Evolutionary conservation across 2,113 vertebrate genomes (phyloP).

Genomic region (Cynoglossus semilaevis): DNA sequence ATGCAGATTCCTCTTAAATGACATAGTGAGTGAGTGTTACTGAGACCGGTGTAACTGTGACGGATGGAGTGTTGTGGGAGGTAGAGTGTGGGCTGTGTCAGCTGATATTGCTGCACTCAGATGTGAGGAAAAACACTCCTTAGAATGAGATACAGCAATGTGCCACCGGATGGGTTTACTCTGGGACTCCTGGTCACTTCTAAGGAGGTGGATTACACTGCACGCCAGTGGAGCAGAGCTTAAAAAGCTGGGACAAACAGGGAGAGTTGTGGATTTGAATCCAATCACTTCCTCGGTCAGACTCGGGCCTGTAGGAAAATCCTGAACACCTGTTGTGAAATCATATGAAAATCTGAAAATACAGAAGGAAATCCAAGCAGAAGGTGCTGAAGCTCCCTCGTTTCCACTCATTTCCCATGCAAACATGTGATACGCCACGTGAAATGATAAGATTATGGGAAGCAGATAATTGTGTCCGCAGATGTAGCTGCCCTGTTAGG

Average conservation of each 20-base stretch:
- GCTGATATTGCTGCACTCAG: constrained; percentile 45
- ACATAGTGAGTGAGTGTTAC: constrained; percentile 49
- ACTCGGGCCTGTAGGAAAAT: no score
- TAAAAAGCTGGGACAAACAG: not conserved
- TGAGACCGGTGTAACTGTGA: constrained; percentile 43
- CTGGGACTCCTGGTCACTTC: constrained; percentile 21
- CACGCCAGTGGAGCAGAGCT: constrained; percentile 3
- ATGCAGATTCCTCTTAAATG: constrained; percentile 52
- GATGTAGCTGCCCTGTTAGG: constrained; percentile 76
- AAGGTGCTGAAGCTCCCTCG: not conserved
- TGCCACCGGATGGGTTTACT: constrained; percentile 45
- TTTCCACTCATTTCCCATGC: not conserved
- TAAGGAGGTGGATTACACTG: constrained; percentile 22
- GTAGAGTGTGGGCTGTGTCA: constrained; percentile 52
- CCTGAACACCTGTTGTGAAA: no score
- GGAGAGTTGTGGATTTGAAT: constrained; percentile 9
- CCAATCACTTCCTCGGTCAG: not conserved
- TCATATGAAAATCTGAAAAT: no score
- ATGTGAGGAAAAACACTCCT: constrained; percentile 54
- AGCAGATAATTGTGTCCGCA: constrained; percentile 73
- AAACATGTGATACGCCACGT: constrained; percentile 18
- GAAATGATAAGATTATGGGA: constrained; percentile 68
- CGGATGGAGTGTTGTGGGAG: constrained; percentile 53
- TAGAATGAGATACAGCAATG: constrained; percentile 41
- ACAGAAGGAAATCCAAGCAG: not conserved